Conservation (phyloP, 2,888 invertebrate genomes). For the Eristalis pertinax region DNA sequence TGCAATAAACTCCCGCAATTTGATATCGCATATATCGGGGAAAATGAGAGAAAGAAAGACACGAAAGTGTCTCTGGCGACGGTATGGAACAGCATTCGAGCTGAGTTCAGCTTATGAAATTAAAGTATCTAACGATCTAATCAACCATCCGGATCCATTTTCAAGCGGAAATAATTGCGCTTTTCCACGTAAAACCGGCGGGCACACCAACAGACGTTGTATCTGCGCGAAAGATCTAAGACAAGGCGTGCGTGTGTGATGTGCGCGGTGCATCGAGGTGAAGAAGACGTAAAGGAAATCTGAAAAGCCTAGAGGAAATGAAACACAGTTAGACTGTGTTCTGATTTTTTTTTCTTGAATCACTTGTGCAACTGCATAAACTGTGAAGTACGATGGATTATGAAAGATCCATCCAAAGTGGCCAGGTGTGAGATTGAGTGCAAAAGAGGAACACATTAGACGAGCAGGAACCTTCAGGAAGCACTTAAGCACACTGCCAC, state of each 20-base stretch:
- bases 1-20: conserved; percentile 47
- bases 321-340: background rate
- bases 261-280: background rate
- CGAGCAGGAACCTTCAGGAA: background rate
- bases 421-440: background rate
- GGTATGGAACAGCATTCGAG: background rate
- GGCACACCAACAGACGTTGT: background rate
- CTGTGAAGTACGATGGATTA: background rate
- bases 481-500: background rate
- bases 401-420: background rate
- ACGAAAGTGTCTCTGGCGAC: background rate
- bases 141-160: conserved; percentile 63
- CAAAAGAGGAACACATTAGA: background rate
- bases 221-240: conserved; percentile 38
- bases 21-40: conserved; percentile 25
- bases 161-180: conserved; percentile 70
- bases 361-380: background rate
- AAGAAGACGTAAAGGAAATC: background rate
- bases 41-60: background rate
- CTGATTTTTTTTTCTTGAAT: background rate
- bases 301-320: background rate
- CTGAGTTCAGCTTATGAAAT: conserved; percentile 1
- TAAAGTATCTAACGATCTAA: conserved; percentile 36
- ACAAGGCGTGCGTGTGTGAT: background rate
- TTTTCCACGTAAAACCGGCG: conserved; percentile 34